A percentile compares a stretch with the other conserved stretches of the same genome.
phyloP scores from a whole-genome alignment of 1,140 invertebrate species.

The Bombus impatiens region DNA sequence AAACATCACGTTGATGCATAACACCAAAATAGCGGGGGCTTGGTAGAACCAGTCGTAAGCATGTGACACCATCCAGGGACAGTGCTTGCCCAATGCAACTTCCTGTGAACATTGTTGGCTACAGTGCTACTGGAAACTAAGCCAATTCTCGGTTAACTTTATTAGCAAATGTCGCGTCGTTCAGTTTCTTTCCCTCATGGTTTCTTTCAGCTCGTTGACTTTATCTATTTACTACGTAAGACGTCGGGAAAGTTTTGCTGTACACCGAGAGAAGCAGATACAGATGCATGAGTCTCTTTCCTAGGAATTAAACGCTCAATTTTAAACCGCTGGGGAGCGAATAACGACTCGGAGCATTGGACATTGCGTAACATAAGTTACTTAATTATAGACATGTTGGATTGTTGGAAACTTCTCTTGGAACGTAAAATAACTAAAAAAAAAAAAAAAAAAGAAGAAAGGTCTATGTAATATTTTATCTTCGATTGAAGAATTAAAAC shows the following conservation, averaged over 20 bases:
- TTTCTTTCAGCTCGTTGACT: not conserved
- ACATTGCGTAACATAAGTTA: not conserved
- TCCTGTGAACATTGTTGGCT: constrained; percentile 69
- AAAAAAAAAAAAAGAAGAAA: no score
- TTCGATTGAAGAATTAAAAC: no score
- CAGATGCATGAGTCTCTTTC: not conserved
- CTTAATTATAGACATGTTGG: not conserved
- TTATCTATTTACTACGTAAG: not conserved
- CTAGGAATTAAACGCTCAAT: not conserved
- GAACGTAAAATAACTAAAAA: not conserved
- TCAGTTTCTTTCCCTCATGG: not conserved
- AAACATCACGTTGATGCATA: constrained; percentile 93
- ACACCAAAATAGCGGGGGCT: constrained; percentile 87
- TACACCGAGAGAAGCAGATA: not conserved
- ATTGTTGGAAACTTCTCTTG: not conserved
- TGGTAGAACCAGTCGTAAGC: constrained; percentile 92
- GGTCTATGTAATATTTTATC: no score
- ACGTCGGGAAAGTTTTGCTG: not conserved
- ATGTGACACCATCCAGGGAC: constrained; percentile 88
- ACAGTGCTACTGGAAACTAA: not conserved
- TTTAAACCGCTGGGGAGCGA: not conserved
- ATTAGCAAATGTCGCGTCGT: not conserved
- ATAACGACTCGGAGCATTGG: not conserved
- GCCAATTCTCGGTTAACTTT: not conserved
- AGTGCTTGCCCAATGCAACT: constrained; percentile 80